Evolutionary conservation across 2,113 vertebrate genomes (phyloP).

Genomic region (Peromyscus californicus): DNA sequence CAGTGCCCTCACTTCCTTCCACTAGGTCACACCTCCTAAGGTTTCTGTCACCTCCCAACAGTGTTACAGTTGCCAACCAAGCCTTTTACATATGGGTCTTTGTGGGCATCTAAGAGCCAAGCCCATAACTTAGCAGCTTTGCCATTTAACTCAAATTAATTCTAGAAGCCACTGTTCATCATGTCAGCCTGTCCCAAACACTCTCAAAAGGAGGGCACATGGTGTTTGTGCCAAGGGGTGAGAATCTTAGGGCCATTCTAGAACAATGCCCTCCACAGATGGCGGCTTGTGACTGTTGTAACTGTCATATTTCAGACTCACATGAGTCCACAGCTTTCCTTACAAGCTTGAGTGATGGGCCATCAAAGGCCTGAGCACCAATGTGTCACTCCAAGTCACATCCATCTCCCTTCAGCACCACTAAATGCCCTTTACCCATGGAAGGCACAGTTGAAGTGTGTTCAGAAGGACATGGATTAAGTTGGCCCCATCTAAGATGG

Average conservation of each 20-base stretch:
- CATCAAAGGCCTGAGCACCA: not conserved
- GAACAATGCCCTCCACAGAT: not conserved
- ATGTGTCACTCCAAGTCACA: not conserved
- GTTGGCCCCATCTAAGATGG: not conserved
- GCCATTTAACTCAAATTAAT: not conserved
- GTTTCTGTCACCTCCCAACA: not conserved
- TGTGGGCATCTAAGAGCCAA: not conserved
- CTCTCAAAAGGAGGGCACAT: not conserved
- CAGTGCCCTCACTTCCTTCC: not conserved
- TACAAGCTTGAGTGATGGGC: not conserved
- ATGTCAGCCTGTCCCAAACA: no score
- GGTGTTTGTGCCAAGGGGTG: not conserved
- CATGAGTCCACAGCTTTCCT: not conserved
- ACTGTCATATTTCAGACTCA: not conserved
- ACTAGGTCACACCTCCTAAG: not conserved
- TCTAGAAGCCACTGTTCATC: not conserved
- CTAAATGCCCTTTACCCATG: fast-evolving
- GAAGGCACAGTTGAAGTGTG: not conserved
- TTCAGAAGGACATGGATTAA: not conserved
- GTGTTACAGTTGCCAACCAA: no score
- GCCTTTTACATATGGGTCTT: not conserved
- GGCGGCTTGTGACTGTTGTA: not conserved
- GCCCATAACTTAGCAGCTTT: not conserved
- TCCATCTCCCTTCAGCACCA: not conserved
- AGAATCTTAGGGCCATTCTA: not conserved